phyloP scores from a whole-genome alignment of 1,140 invertebrate genomes.

The Drosophila biarmipes region DNA sequence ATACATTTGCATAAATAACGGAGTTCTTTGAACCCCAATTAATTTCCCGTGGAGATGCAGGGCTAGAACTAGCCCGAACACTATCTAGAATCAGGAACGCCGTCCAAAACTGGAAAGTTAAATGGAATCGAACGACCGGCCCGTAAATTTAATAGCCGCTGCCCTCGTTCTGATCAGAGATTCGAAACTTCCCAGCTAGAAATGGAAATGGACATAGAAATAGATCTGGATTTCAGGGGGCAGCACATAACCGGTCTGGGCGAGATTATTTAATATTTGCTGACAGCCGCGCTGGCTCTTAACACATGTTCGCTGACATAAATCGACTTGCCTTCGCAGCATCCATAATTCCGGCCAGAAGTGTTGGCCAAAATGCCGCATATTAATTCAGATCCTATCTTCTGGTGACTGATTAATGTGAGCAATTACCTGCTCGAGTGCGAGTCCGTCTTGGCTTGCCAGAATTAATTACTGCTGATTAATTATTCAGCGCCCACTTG shows the following conservation, averaged over 20 bases:
- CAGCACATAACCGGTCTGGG: slow-evolving; percentile 44
- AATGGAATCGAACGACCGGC: slow-evolving; percentile 24
- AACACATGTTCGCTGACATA: slow-evolving; percentile 55
- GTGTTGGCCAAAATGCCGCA: slow-evolving; percentile 22
- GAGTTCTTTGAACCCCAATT: slow-evolving; percentile 72
- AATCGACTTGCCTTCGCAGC: slow-evolving; percentile 20
- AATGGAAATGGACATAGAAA: slow-evolving; percentile 24
- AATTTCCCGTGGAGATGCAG: slow-evolving; percentile 31
- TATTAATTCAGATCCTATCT: slow-evolving; percentile 48
- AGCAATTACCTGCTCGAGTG: slow-evolving; percentile 47
- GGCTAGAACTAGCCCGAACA: slow-evolving; percentile 15
- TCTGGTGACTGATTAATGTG: slow-evolving; percentile 59
- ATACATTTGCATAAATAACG: slow-evolving; percentile 73
- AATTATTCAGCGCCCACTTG: slow-evolving; percentile 47
- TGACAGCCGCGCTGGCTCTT: slow-evolving; percentile 32
- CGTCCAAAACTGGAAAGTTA: slow-evolving; percentile 20
- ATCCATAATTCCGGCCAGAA: slow-evolving; percentile 35
- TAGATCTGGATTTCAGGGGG: slow-evolving; percentile 4
- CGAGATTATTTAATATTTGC: slow-evolving; percentile 39
- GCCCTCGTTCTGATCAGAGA: slow-evolving; percentile 34
- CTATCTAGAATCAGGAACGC: slow-evolving; percentile 24
- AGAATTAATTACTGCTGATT: slow-evolving; percentile 62
- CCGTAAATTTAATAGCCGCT: slow-evolving; percentile 36
- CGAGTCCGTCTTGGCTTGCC: slow-evolving; percentile 28
- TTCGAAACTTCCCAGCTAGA: slow-evolving; percentile 8